These are phyloP conservation scores for Maconellicoccus hirsutus DNA, from an alignment of 1,140 invertebrate species.

Conservation along the genomic window DNA sequence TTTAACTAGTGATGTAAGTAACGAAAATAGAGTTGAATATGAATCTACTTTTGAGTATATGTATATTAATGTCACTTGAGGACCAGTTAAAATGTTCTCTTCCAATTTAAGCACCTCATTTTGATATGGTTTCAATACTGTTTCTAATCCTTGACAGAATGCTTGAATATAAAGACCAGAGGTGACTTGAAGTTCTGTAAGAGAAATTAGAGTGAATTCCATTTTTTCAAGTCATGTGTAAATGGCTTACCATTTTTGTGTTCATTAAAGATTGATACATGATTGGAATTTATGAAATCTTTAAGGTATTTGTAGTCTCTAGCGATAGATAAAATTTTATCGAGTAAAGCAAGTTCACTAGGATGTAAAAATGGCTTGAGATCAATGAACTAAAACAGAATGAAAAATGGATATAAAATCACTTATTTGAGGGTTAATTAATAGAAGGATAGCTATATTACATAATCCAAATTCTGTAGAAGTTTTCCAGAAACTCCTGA, in stretches of 20 bases:
- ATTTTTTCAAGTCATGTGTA: neutral
- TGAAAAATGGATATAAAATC: neutral
- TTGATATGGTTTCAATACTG: conserved; percentile 43
- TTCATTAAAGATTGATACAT: neutral
- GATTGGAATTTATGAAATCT: neutral
- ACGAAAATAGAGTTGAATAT: conserved; percentile 40
- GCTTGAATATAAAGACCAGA: conserved; percentile 45
- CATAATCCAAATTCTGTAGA: neutral
- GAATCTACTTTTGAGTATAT: conserved; percentile 41
- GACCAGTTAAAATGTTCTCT: conserved; percentile 39
- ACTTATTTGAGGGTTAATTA: no score
- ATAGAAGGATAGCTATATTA: neutral
- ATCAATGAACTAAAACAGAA: neutral
- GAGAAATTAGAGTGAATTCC: neutral
- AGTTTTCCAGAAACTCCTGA: neutral
- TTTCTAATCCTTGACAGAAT: conserved; percentile 46
- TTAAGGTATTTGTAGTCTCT: neutral
- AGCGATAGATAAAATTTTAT: conserved; percentile 4
- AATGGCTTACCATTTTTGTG: neutral
- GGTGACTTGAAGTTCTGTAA: neutral
- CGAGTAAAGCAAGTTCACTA: neutral
- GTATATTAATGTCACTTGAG: conserved; percentile 30
- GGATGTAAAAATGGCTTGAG: neutral
- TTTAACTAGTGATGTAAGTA: conserved; percentile 42
- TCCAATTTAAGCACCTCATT: conserved; percentile 44